Evolutionary conservation across 2,797 vertebrate genomes (phyloP).

Genomic region (Echiichthys vipera): DNA sequence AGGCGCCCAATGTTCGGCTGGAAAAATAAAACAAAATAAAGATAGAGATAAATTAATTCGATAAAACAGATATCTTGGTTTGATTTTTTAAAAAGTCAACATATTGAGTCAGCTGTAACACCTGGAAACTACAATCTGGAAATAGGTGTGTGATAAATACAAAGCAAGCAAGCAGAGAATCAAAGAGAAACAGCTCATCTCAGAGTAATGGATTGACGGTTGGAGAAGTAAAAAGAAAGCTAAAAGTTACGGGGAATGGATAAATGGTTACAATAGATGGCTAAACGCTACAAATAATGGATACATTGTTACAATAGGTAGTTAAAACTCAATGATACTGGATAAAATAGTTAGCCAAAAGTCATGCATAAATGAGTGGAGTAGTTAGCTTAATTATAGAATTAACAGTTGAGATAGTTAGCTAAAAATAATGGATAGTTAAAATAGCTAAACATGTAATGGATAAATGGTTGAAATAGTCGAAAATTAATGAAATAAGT

Average conservation of each 20-base stretch:
- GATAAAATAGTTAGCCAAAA: not conserved
- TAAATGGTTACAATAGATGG: not conserved
- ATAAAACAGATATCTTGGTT: not conserved
- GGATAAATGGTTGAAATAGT: not conserved
- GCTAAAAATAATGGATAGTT: not conserved
- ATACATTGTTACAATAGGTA: not conserved
- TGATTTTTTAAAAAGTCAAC: not conserved
- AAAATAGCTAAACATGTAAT: not conserved
- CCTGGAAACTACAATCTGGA: not conserved
- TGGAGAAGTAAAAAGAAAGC: not conserved
- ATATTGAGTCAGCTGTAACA: not conserved
- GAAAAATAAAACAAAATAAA: slow-evolving; percentile 40
- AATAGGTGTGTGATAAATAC: not conserved
- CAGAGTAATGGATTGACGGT: not conserved
- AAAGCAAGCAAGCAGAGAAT: not conserved
- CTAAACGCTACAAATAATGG: not conserved
- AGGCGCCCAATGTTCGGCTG: slow-evolving; percentile 95
- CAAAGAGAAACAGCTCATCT: not conserved
- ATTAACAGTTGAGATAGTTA: not conserved
- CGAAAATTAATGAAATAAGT: too few relatives aligned
- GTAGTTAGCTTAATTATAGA: not conserved
- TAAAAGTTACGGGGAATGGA: not conserved
- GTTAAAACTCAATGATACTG: not conserved
- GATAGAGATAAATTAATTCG: not conserved
- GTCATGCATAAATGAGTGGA: too few relatives aligned